Percentiles rank a stretch among this genome's conserved stretches.
phyloP scores from a whole-genome alignment of 37 sponge, comb jelly and placozoan genomes.

The Axinella damicornis region DNA sequence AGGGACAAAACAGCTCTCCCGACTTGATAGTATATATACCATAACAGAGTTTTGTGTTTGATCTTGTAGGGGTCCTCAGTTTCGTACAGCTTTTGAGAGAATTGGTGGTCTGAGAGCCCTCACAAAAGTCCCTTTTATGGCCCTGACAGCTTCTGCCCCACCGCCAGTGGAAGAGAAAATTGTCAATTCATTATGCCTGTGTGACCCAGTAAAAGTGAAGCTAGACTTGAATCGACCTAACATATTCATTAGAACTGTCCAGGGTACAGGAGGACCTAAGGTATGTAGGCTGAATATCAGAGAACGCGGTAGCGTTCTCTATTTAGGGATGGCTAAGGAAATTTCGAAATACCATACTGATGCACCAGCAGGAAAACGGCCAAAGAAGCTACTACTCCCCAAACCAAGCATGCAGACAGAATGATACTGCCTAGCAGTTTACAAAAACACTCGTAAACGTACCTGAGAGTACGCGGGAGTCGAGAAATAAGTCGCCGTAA shows the following conservation, averaged over 20 bases:
- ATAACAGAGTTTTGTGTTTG: not conserved
- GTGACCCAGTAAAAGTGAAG: not conserved
- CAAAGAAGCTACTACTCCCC: no score
- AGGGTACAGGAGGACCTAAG: not conserved
- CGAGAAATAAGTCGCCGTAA: no score
- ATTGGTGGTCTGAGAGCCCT: not conserved
- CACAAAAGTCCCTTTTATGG: conserved; percentile 1
- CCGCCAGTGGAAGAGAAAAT: not conserved
- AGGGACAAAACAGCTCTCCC: not conserved
- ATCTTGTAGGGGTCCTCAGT: not conserved
- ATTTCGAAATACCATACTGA: no score
- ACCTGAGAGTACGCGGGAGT: no score
- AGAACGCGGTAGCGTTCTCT: no score
- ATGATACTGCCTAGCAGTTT: no score
- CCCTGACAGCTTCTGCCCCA: not conserved
- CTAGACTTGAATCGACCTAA: not conserved
- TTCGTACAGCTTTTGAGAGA: not conserved
- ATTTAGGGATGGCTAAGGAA: no score
- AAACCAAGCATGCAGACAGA: no score
- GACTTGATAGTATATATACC: not conserved
- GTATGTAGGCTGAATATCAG: not conserved
- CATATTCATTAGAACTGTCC: not conserved
- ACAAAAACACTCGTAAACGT: no score
- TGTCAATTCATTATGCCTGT: not conserved
- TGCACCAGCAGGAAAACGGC: no score